These are phyloP conservation scores for Pseudeuparius sepicola DNA, from an alignment of 2,888 invertebrate genomes.

Conservation along the genomic window DNA sequence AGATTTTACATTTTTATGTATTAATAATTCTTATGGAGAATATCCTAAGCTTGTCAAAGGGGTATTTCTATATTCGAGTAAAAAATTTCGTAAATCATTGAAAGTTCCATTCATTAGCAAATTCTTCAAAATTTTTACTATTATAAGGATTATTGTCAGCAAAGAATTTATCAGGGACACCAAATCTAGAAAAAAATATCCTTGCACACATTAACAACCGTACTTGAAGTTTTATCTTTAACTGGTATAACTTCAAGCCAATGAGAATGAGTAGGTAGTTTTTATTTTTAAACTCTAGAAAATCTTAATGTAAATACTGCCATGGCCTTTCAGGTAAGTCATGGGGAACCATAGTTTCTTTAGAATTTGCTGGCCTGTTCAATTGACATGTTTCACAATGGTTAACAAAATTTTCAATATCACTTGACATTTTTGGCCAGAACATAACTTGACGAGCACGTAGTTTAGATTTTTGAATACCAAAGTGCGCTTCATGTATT, in stretches of 20 bases:
- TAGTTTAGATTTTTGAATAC: conserved; percentile 12
- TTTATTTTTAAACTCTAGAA: too few relatives aligned
- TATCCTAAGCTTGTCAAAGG: background rate
- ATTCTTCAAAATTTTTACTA: conserved; percentile 10
- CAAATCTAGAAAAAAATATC: conserved; percentile 13
- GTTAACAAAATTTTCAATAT: conserved; percentile 17
- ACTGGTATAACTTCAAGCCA: conserved; percentile 13
- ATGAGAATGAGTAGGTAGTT: too few relatives aligned
- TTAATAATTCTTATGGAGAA: conserved; percentile 1
- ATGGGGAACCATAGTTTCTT: conserved; percentile 9
- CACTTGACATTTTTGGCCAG: conserved; percentile 15
- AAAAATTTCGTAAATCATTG: background rate
- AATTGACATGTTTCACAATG: conserved; percentile 11
- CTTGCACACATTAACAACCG: conserved; percentile 9
- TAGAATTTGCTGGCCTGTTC: conserved; percentile 5
- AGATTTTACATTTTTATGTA: too few relatives aligned
- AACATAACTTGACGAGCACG: conserved; percentile 10
- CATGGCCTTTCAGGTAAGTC: conserved; percentile 1
- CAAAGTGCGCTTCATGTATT: conserved; percentile 11
- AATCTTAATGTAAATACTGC: conserved; percentile 4
- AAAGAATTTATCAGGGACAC: conserved; percentile 13
- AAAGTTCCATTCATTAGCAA: conserved; percentile 16
- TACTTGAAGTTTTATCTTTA: too few relatives aligned
- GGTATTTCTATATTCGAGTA: conserved; percentile 4
- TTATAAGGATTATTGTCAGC: conserved; percentile 14